A percentile compares a stretch with the other conserved stretches of the same genome.
Evolutionary conservation across 1,140 invertebrate species (phyloP).

Genomic region (Drusus annulatus): DNA sequence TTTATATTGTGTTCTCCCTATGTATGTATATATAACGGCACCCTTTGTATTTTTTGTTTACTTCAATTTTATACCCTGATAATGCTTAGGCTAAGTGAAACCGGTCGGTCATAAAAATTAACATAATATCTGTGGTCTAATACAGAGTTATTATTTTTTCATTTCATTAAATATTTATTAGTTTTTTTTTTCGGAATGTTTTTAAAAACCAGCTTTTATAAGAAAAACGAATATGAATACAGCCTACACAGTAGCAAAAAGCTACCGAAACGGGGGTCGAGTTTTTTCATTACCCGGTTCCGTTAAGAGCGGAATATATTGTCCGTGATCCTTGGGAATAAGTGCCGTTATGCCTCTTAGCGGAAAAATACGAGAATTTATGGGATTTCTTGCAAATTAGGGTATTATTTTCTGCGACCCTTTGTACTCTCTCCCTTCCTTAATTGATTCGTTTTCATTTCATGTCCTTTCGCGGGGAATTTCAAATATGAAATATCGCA

Average conservation of each 20-base stretch:
- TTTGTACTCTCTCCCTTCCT: neutral
- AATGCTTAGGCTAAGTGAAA: too few species aligned
- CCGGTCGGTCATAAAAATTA: too few species aligned
- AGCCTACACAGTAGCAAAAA: conserved; percentile 8
- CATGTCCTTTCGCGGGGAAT: neutral
- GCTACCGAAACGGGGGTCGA: neutral
- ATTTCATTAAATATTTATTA: too few species aligned
- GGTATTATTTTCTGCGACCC: conserved; percentile 4
- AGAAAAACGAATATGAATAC: neutral
- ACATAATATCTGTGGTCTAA: too few species aligned
- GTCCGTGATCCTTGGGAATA: conserved; percentile 21
- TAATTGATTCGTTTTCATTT: conserved; percentile 22
- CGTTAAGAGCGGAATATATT: conserved; percentile 18
- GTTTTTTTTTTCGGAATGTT: too few species aligned
- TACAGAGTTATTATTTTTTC: too few species aligned
- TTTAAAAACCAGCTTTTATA: too few species aligned
- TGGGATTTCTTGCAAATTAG: conserved; percentile 18
- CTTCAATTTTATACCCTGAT: too few species aligned
- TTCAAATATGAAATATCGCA: too few species aligned
- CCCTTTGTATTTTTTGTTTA: too few species aligned
- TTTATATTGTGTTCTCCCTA: too few species aligned
- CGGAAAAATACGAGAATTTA: conserved; percentile 18
- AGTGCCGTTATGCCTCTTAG: conserved; percentile 21
- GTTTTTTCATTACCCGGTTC: conserved; percentile 23
- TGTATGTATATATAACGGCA: too few species aligned